A percentile compares a stretch with the other conserved stretches of the same genome.
These are phyloP conservation scores for Stegana nigrithorax DNA, from an alignment of 2,888 invertebrate genomes.

Conservation along the genomic window DNA sequence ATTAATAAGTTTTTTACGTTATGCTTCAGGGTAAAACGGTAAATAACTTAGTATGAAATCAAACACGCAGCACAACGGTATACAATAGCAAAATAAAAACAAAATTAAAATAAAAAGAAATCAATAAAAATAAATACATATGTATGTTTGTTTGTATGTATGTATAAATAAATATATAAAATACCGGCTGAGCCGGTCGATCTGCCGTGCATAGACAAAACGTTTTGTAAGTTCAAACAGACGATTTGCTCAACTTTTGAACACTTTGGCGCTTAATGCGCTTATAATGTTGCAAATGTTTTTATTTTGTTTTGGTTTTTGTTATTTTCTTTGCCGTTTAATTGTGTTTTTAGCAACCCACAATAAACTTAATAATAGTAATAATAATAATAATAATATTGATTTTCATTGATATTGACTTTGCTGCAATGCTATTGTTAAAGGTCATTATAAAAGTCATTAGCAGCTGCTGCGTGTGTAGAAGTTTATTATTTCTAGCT, in stretches of 20 bases:
- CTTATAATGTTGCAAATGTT: slow-evolving; percentile 29
- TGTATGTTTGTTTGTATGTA: no score
- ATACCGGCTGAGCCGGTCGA: slow-evolving; percentile 38
- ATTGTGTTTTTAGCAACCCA: no score
- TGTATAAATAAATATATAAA: no score
- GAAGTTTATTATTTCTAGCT: no score
- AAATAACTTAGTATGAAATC: neutral
- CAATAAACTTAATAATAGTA: no score
- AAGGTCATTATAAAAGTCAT: no score
- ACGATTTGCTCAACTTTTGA: neutral
- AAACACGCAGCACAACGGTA: neutral
- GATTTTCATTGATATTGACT: no score
- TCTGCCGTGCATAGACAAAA: slow-evolving; percentile 17
- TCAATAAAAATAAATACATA: slow-evolving; percentile 4
- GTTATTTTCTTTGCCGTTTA: neutral
- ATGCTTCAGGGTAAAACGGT: slow-evolving; percentile 6
- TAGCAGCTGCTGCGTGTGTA: no score
- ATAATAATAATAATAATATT: no score
- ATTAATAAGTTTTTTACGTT: no score
- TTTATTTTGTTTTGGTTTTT: neutral
- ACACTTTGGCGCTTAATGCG: slow-evolving; percentile 18
- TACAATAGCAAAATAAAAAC: no score
- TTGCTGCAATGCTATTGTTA: no score
- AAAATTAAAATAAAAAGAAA: neutral
- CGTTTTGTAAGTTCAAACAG: neutral